Evolutionary conservation across 1,140 invertebrate species (phyloP).

Genomic region (Lepidurus packardi): DNA sequence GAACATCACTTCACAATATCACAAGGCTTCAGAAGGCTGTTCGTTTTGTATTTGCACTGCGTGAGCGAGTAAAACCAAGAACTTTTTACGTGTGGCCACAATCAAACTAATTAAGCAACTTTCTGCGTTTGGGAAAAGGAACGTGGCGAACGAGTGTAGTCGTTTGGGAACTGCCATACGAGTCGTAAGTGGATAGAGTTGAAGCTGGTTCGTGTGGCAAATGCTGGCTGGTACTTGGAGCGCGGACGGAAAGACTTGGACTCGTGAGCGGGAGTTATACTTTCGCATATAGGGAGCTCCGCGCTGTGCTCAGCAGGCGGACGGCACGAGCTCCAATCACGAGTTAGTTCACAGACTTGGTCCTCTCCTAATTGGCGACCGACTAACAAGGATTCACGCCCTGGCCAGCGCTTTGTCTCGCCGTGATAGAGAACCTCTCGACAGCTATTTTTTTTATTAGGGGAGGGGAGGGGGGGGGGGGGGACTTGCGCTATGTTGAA

Average conservation of each 20-base stretch:
- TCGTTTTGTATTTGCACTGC: slow-evolving; percentile 1
- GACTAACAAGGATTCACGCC: slow-evolving; percentile 18
- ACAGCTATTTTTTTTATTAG: not conserved
- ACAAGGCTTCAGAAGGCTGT: not conserved
- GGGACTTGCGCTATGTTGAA: not conserved
- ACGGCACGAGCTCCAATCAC: slow-evolving; percentile 20
- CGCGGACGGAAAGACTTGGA: slow-evolving; percentile 13
- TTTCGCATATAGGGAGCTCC: not conserved
- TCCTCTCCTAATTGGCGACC: slow-evolving; percentile 20
- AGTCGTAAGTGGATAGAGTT: not conserved
- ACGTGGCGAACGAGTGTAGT: not conserved
- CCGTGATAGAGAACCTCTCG: not conserved
- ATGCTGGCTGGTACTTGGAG: not conserved
- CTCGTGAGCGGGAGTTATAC: not conserved
- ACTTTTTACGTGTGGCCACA: not conserved
- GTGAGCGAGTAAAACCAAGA: no score
- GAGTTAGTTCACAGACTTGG: slow-evolving; percentile 2
- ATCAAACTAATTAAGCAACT: not conserved
- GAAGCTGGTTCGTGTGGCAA: slow-evolving; percentile 13
- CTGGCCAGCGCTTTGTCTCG: slow-evolving; percentile 16
- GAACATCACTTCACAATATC: not conserved
- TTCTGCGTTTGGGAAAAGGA: not conserved
- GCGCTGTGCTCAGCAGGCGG: slow-evolving; percentile 15
- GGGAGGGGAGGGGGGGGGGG: no score
- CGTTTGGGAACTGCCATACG: not conserved